Evolutionary conservation across 2,113 vertebrate species (phyloP).

Genomic region (Hippocampus mohnikei): DNA sequence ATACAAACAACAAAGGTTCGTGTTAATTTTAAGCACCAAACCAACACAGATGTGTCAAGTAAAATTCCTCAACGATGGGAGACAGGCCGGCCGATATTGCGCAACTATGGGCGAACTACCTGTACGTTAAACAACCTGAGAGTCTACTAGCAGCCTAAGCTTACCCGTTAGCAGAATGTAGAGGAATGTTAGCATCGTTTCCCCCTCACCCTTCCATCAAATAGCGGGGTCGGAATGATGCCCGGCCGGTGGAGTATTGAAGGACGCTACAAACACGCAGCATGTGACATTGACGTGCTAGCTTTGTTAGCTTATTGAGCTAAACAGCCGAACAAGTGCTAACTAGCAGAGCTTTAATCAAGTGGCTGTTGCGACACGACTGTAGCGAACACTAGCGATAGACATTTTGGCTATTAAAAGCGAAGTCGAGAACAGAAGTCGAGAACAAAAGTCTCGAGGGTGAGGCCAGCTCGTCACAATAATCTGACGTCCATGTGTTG

Average conservation of each 20-base stretch:
- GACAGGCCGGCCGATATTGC: background rate
- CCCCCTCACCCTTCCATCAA: conserved; percentile 53
- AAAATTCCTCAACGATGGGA: background rate
- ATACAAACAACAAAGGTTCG: background rate
- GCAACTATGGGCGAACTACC: conserved; percentile 11
- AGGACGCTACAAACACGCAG: background rate
- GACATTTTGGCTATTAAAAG: background rate
- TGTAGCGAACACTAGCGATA: background rate
- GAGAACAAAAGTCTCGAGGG: too few species aligned
- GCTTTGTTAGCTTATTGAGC: background rate
- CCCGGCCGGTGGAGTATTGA: conserved; percentile 12
- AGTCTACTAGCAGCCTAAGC: background rate
- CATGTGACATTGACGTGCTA: conserved; percentile 28
- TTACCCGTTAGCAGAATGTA: conserved; percentile 61
- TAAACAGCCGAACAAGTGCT: conserved; percentile 16
- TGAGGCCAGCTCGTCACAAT: background rate
- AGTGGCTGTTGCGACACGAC: background rate
- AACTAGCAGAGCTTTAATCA: conserved; percentile 16
- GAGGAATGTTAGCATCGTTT: conserved; percentile 60
- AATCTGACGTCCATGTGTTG: background rate
- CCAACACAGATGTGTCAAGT: background rate
- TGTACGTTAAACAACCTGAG: background rate
- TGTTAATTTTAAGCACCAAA: background rate
- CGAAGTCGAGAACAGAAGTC: background rate
- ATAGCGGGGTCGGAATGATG: conserved; percentile 5